Base-by-base conservation (phyloP, 1,140 invertebrate species). In the Drosophila suzukii region DNA sequence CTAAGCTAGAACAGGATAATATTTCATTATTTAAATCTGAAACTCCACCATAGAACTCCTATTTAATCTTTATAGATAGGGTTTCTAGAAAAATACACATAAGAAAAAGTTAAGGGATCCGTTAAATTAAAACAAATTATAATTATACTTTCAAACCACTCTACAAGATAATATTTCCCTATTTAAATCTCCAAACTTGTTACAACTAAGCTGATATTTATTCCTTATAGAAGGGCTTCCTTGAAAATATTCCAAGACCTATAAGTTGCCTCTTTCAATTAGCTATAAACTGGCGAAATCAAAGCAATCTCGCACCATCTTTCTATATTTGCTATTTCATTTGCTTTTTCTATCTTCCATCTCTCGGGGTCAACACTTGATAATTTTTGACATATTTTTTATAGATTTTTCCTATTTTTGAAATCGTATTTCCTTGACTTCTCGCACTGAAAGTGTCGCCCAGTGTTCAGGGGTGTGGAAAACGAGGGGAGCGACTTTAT, bases 401-500 rank as follows among this genome's bases (percentile, higher is more conserved):
- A 71, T 41, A 75, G 57, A 41, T 58, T 66, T 59, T 67, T 12
- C 43, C 32, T 27, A 12, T 46, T 59, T 57, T 39, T 20, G 38
- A 32, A 32, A 65, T 65, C 46, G 39, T 27, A 34, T 50, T 50
- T 27, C 36, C 36, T 30, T 34, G 63, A 67, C 46, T 67, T 53
- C 17, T 49, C 54, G 73, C 53, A 65, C 47, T 43, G 54, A 66
- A 75, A 66, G 71, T 74, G 71, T 74, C 56, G 56, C 47, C 51
- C 60, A 73, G 60, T 51, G 49, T 47, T 32, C 27, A 24, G 47
- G 39, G 56, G 43, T 63, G 74, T 47, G 55, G 57, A 47, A 54
- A 62, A 70, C 15, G 60, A 39, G 34, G 75, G 38, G 41, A 44
- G 51, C 41, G n/a, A 51, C 39, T 86, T 86, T 88, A 86, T 86